Evolutionary conservation across 2,888 invertebrate genomes (phyloP).

Genomic region (Escarpia spicata): DNA sequence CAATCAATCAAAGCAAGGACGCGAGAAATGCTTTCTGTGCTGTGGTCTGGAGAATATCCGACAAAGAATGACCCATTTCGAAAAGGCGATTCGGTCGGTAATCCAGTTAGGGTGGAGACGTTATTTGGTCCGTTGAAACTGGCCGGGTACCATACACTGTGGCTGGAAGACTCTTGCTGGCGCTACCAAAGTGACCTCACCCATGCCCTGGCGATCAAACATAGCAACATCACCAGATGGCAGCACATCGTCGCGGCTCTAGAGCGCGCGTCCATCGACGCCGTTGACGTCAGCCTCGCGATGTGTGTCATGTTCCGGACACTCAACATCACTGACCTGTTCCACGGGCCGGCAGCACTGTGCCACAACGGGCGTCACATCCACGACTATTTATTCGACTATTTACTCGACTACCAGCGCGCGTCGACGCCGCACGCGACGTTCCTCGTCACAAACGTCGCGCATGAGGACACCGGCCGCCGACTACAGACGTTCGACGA

Average conservation of each 20-base stretch:
- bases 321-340: slow-evolving; percentile 48
- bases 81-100: slow-evolving; percentile 45
- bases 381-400: slow-evolving; percentile 52
- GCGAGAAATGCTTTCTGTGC: slow-evolving; percentile 50
- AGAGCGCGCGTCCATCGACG: slow-evolving; percentile 44
- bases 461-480: slow-evolving; percentile 51
- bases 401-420: slow-evolving; percentile 45
- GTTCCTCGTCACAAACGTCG: slow-evolving; percentile 48
- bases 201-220: slow-evolving; percentile 40
- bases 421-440: slow-evolving; percentile 43
- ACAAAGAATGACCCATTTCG: slow-evolving; percentile 48
- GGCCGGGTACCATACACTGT: slow-evolving; percentile 48
- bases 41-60: slow-evolving; percentile 50
- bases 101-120: slow-evolving; percentile 42
- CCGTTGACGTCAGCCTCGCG: slow-evolving; percentile 46
- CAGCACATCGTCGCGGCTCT: slow-evolving; percentile 42
- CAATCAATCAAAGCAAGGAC: slow-evolving; percentile 53
- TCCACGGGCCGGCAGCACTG: slow-evolving; percentile 50
- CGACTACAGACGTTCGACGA: slow-evolving; percentile 50
- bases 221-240: slow-evolving; percentile 40
- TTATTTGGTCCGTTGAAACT: slow-evolving; percentile 44
- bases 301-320: slow-evolving; percentile 48
- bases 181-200: slow-evolving; percentile 55
- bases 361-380: slow-evolving; percentile 52
- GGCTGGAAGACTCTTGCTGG: slow-evolving; percentile 55